Base-by-base conservation (phyloP, 2,797 vertebrate species). In the Halcyon chelicuti region DNA sequence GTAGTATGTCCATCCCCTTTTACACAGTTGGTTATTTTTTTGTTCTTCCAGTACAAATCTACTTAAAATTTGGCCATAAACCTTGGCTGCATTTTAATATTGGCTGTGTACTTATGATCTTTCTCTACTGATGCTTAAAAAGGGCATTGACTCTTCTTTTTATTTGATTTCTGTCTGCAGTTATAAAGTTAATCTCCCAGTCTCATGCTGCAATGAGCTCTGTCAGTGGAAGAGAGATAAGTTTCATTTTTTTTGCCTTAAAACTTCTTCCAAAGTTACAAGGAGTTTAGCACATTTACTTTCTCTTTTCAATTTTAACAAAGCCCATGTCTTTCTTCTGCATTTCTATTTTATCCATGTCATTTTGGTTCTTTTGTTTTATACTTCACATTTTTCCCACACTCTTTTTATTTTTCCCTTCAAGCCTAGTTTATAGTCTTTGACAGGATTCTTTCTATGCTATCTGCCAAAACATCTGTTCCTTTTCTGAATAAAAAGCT, bases 401-500 rank as follows among this genome's bases (percentile, higher is more conserved):
- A 66, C 60, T 93, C 76, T 88, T 88, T 91, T 82, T 91, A 95
- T 77, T 22, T 77, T 82, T 94, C 81, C 40, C 94, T 97, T 97
- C 89, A 95, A 93, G 84, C 57, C 94, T 97, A 92, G 96, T 97
- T 97, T 98, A 97, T 97, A 96, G 96, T 97, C 97, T 96, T 88
- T 96, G 95, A 96, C 96, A 96, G 95, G 86, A 95, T 95, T 96
- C 94, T 96, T 96, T 97, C 96, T 97, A 86, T 94, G 91, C 92
- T 98, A 97, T 98, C 98, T 97, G 94, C 95, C 96, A 96, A 97
- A 98, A 97, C 98, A 98, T 97, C 97, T 98, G 97, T 97, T 97
- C 96, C 81, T 93, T 95, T 93, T 93, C 90, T 97, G 96, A 97
- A 97, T 95, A 96, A 97, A 97, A 97, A 91, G 71, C 95, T 95